Percentiles rank a stretch among this genome's conserved stretches.
These are phyloP conservation scores for Zhuqinia jingwanae DNA, from an alignment of 2,888 invertebrate genomes.

Conservation along the genomic window DNA sequence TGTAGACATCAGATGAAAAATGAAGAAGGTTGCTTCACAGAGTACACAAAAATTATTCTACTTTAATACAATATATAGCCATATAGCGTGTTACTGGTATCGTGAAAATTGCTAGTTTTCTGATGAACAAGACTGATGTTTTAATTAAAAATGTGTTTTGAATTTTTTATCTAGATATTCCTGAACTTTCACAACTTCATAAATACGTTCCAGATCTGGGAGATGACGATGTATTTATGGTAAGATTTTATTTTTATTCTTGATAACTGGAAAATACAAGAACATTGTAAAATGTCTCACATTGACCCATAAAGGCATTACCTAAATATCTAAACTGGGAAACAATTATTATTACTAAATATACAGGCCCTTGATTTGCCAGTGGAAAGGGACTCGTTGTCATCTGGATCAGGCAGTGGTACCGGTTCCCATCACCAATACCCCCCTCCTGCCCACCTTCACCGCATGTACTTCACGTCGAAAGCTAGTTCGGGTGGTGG, in stretches of 20 bases:
- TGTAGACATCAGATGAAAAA: neutral
- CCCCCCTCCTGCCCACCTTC: constrained; percentile 81
- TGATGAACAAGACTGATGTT: no score
- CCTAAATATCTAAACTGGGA: no score
- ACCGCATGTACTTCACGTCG: constrained; percentile 85
- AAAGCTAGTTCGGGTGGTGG: constrained; percentile 77
- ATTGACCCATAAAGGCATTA: constrained; percentile 59
- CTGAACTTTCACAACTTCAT: constrained; percentile 87
- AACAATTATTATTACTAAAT: no score
- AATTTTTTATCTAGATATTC: constrained; percentile 85
- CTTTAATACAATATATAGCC: no score
- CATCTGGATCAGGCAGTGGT: constrained; percentile 86
- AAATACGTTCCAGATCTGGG: constrained; percentile 87
- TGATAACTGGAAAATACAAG: no score
- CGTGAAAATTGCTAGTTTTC: no score
- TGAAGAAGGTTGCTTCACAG: neutral
- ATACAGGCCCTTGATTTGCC: constrained; percentile 94
- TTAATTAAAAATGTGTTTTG: neutral
- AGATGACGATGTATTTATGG: constrained; percentile 98
- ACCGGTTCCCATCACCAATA: constrained; percentile 80
- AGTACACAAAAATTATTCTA: neutral
- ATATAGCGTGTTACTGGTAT: no score
- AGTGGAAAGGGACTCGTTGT: constrained; percentile 89
- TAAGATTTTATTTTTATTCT: constrained; percentile 81
- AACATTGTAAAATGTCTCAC: constrained; percentile 41